Base-by-base conservation (phyloP, 2,797 vertebrate species). In the Periophthalmus magnuspinnatus region DNA sequence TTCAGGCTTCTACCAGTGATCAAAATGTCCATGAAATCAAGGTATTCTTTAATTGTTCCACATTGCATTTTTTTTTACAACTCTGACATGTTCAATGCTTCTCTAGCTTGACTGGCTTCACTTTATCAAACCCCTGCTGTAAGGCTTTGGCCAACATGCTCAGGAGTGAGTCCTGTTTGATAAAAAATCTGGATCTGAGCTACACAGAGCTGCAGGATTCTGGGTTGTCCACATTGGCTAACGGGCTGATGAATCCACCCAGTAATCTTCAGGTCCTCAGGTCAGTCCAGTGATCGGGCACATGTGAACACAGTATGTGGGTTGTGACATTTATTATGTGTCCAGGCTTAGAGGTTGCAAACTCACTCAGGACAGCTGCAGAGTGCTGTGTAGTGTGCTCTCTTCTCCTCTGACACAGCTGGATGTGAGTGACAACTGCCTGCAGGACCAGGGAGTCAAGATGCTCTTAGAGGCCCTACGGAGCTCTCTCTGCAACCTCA, bases 371-470 rank as follows among this genome's bases (percentile, higher is more conserved):
- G 45, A 8, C 17, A 32, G 62, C 62, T 33, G 14, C 22, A 24
- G 5, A 19, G 24, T 28, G 17, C 16, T 65, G 24, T 28, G 10
- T 24, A 8, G 21, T 5, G 22, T 48, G 16, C 45, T 65, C 45
- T 64, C 11, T 5, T 64, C 61, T 24, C 21, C 41, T 21, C 34
- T 74, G 28, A 69, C 1, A 59, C 32, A 65, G 52, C 41, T 74
- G 54, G 72, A 74, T 67, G 21, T 74, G 7, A 65, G 22, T 28
- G 58, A 74, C 67, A 74, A 69, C n/a, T 47, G 19, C 45, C 67
- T 65, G 21, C 45, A 33, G 13, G 52, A 69, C 33, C 50, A 22
- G 2, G 62, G 62, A 50, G 5, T 65, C 16, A 48, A 1, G 21
- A 16, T 32, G 16, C 45, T 65, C 6, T 65, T 62, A 48, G 21